Conservation (phyloP, 1,140 invertebrate species). For the Saccostrea echinata region DNA sequence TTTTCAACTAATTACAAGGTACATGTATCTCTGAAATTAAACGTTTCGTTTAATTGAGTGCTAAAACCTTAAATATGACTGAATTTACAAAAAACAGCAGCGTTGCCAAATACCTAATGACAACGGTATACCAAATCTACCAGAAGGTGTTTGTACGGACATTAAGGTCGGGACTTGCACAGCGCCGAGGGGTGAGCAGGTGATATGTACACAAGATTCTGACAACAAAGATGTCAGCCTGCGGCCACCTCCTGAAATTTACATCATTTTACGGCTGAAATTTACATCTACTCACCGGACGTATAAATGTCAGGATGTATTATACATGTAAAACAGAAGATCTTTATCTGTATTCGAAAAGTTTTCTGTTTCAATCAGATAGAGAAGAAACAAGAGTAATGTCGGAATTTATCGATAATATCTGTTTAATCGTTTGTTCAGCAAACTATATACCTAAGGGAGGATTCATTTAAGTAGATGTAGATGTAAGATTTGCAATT, state of each 20-base stretch:
- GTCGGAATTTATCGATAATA: slow-evolving; percentile 23
- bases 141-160: slow-evolving; percentile 19
- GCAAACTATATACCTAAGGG: slow-evolving; percentile 17
- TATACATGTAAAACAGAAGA: slow-evolving; percentile 9
- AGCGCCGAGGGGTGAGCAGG: slow-evolving; percentile 29
- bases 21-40: no score
- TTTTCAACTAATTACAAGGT: no score
- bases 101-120: background rate
- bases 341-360: background rate
- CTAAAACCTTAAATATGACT: no score
- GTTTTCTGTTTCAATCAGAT: slow-evolving; percentile 6
- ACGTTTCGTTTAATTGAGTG: no score
- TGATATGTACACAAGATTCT: background rate
- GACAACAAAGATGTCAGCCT: slow-evolving; percentile 27
- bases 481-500: slow-evolving; percentile 23
- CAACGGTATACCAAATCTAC: slow-evolving; percentile 3
- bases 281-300: slow-evolving; percentile 23
- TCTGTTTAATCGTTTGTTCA: slow-evolving; percentile 29
- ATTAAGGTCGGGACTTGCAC: slow-evolving; percentile 27
- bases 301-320: slow-evolving; percentile 27
- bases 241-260: slow-evolving; percentile 9
- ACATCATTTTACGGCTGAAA: slow-evolving; percentile 23
- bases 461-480: background rate
- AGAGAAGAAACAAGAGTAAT: slow-evolving; percentile 2
- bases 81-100: background rate